A percentile compares a stretch with the other conserved stretches of the same genome.
These are phyloP conservation scores for Ceratitis capitata DNA, from an alignment of 1,140 invertebrate species.

Conservation along the genomic window DNA sequence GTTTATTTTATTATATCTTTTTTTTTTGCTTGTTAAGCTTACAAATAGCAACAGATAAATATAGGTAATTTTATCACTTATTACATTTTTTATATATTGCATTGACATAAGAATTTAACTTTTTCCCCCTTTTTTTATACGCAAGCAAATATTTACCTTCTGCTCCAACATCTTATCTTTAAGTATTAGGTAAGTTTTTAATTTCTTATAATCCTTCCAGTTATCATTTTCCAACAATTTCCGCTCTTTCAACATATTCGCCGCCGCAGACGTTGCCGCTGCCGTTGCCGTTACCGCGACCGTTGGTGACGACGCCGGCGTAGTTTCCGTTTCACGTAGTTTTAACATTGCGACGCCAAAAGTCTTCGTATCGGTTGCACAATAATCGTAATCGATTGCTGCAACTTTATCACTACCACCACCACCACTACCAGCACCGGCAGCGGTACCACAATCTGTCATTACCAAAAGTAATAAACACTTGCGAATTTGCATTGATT, in stretches of 20 bases:
- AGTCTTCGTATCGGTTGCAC: neutral
- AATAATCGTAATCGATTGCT: neutral
- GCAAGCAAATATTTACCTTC: constrained; percentile 43
- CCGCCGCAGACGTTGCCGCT: neutral
- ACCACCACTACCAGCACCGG: too few relatives aligned
- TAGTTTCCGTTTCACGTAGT: neutral
- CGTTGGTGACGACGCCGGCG: too few relatives aligned
- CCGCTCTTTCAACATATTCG: constrained; percentile 36
- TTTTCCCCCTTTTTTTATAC: neutral
- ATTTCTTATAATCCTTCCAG: constrained; percentile 62
- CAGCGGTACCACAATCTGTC: constrained; percentile 27
- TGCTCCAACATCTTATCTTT: constrained; percentile 58
- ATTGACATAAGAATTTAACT: neutral
- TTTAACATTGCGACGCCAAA: neutral
- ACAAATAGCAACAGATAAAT: too few relatives aligned
- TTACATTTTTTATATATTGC: neutral
- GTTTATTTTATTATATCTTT: constrained; percentile 40
- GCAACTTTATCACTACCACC: constrained; percentile 15
- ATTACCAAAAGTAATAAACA: neutral
- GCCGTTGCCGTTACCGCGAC: constrained; percentile 4
- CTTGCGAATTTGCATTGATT: constrained; percentile 16
- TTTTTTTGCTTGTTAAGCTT: neutral
- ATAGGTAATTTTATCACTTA: too few relatives aligned
- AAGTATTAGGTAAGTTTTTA: constrained; percentile 60
- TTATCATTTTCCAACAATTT: constrained; percentile 44